Conservation (phyloP, 2,113 vertebrate species). For the Cardinalis cardinalis region DNA sequence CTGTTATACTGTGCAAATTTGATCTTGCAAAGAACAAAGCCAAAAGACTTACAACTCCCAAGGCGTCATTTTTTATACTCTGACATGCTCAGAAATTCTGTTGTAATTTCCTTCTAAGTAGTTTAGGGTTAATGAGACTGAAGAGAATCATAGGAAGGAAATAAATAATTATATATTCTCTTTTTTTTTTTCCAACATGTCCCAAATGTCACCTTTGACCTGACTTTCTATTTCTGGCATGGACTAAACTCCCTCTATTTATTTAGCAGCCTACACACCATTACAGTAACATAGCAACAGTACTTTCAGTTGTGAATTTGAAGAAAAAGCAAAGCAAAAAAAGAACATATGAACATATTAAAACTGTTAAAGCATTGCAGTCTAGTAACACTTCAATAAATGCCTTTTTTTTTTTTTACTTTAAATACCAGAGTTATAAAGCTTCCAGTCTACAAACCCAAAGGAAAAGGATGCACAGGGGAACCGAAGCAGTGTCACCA, state of each 20-base stretch:
- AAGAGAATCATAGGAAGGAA: slow-evolving; percentile 52
- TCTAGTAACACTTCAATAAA: slow-evolving; percentile 21
- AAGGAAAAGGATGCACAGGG: background rate
- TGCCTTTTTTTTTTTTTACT: background rate
- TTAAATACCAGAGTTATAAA: background rate
- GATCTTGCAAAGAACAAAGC: background rate
- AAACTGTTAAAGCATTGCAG: background rate
- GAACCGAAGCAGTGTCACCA: background rate
- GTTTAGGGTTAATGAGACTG: slow-evolving; percentile 11
- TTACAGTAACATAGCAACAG: slow-evolving; percentile 64
- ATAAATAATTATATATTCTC: slow-evolving; percentile 51
- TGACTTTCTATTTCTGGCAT: slow-evolving; percentile 63
- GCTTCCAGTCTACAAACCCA: background rate
- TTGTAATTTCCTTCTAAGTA: slow-evolving; percentile 33
- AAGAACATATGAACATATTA: background rate
- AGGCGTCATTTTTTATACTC: background rate
- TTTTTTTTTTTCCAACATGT: background rate
- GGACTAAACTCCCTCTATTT: slow-evolving; percentile 60
- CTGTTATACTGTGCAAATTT: background rate
- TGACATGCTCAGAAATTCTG: background rate
- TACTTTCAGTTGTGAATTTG: slow-evolving; percentile 51
- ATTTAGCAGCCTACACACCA: slow-evolving; percentile 68
- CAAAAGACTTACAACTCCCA: background rate
- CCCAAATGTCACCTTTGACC: slow-evolving; percentile 65
- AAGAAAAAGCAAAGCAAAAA: background rate